Percentiles rank a stretch among this genome's conserved stretches.
These are phyloP conservation scores for Lepus townsendii DNA, from an alignment of 2,797 vertebrate genomes.

Conservation along the genomic window DNA sequence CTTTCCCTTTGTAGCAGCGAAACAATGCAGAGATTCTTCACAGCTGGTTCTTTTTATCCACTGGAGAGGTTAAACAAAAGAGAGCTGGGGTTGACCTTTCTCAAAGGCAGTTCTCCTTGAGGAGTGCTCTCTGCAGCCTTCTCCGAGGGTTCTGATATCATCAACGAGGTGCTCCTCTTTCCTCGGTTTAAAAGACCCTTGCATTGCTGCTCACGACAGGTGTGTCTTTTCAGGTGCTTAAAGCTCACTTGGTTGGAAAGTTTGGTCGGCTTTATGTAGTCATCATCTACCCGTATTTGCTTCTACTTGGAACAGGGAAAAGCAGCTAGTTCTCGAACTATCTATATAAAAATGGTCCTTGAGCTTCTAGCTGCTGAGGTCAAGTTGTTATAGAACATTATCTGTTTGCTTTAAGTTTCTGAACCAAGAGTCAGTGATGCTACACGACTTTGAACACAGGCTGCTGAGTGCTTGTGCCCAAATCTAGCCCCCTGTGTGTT, in stretches of 20 bases:
- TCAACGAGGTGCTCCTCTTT: constrained; percentile 20
- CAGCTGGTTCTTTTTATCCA: constrained; percentile 72
- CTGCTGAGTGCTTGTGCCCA: neutral
- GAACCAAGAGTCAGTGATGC: neutral
- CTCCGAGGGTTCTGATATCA: constrained; percentile 6
- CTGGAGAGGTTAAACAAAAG: constrained; percentile 77
- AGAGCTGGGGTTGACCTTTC: constrained; percentile 81
- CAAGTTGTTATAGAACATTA: neutral
- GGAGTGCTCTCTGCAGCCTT: neutral
- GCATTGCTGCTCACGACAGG: constrained; percentile 33
- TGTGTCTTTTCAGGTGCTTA: constrained; percentile 14
- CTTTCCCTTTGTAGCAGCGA: constrained; percentile 64
- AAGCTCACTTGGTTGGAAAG: constrained; percentile 48
- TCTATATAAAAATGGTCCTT: constrained; percentile 20
- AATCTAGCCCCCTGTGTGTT: neutral
- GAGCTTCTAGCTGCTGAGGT: neutral
- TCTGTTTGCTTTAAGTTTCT: constrained; percentile 20
- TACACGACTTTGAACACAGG: neutral
- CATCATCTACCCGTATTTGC: neutral
- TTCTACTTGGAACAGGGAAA: constrained; percentile 11
- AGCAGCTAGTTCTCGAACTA: constrained; percentile 48
- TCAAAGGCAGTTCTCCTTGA: constrained; percentile 70
- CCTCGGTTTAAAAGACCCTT: constrained; percentile 66
- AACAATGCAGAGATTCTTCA: constrained; percentile 76
- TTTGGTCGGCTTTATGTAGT: constrained; percentile 53